phyloP scores from a whole-genome alignment of 2,797 vertebrate genomes.

The Simalia tracyae region DNA sequence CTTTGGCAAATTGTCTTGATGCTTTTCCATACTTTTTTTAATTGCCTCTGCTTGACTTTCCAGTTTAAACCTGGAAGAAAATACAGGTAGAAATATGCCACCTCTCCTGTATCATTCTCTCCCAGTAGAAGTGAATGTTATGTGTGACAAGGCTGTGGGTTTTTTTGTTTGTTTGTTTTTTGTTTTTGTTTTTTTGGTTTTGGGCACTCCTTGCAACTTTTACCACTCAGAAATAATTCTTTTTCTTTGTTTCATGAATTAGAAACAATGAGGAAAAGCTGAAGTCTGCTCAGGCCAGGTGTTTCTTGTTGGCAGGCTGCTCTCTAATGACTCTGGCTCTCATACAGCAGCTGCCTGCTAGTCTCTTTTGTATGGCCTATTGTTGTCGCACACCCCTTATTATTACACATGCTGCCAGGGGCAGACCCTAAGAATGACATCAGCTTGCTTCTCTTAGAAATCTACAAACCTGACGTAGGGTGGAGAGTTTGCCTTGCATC shows the following conservation, averaged over 20 bases:
- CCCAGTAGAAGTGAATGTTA: constrained; percentile 52
- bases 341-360: constrained; percentile 88
- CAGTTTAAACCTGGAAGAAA: constrained; percentile 49
- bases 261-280: constrained; percentile 76
- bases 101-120: constrained; percentile 44
- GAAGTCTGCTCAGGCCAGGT: constrained; percentile 82
- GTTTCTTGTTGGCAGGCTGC: constrained; percentile 82
- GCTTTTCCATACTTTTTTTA: constrained; percentile 36
- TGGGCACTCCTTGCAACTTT: constrained; percentile 66
- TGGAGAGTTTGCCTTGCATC: constrained; percentile 80
- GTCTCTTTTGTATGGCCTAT: constrained; percentile 86
- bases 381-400: constrained; percentile 84
- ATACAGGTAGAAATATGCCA: constrained; percentile 57
- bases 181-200: neutral
- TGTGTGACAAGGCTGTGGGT: neutral
- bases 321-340: constrained; percentile 81
- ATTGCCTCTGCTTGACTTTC: constrained; percentile 53
- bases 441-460: constrained; percentile 84
- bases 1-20: neutral
- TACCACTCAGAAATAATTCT: constrained; percentile 77
- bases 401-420: constrained; percentile 84
- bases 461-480: constrained; percentile 78
- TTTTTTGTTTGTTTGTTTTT: constrained; percentile 18
- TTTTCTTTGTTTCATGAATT: constrained; percentile 75
- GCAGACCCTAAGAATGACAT: constrained; percentile 80